Conservation (phyloP, 2,888 invertebrate species). For the Zelleria hepariella region DNA sequence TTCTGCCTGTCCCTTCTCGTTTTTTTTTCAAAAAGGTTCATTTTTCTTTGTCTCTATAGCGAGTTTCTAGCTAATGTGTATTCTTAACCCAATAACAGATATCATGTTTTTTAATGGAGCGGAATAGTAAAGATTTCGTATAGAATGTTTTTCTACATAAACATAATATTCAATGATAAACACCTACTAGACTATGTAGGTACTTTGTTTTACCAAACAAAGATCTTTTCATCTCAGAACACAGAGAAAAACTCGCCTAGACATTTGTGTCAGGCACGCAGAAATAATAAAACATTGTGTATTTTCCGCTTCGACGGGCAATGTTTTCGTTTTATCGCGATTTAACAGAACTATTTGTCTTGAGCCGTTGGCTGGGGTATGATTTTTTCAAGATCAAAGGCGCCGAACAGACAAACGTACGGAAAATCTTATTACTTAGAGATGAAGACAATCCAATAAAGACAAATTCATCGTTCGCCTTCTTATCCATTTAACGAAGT, state of each 20-base stretch:
- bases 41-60: too few species aligned
- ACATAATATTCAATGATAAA: background rate
- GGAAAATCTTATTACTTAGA: background rate
- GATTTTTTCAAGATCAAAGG: background rate
- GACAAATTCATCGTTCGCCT: background rate
- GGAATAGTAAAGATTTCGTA: too few species aligned
- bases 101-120: too few species aligned
- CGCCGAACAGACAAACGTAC: background rate
- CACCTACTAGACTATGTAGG: too few species aligned
- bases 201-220: background rate
- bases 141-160: background rate
- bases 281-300: background rate
- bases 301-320: background rate
- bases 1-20: too few species aligned
- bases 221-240: background rate
- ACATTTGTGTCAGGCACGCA: background rate
- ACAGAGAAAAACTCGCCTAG: background rate
- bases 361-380: background rate
- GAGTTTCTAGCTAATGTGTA: background rate
- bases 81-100: too few species aligned
- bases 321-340: background rate
- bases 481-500: background rate
- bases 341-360: background rate
- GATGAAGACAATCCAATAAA: background rate
- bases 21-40: too few species aligned